Evolutionary conservation across 2,113 vertebrate species (phyloP).

Genomic region (Percopsis transmontana): DNA sequence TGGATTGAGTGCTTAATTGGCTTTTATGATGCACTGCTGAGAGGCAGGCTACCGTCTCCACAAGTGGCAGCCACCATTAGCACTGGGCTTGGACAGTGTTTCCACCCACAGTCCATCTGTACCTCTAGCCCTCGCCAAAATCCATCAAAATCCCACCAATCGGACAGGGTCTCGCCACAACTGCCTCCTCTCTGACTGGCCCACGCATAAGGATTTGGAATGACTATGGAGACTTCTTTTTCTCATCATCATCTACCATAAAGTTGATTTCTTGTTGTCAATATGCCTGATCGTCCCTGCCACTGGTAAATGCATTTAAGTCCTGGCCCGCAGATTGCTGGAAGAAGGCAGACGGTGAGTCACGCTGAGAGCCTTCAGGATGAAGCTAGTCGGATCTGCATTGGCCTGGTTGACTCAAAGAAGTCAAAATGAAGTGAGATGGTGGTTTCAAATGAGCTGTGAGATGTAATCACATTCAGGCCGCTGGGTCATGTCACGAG

Average conservation of each 20-base stretch:
- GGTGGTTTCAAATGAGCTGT: constrained; percentile 1
- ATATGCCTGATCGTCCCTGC: constrained; percentile 28
- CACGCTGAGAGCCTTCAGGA: constrained; percentile 18
- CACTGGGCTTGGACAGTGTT: constrained; percentile 37
- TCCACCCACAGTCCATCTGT: constrained; percentile 63
- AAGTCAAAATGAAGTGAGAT: constrained; percentile 24
- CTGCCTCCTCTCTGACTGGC: constrained; percentile 49
- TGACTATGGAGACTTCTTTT: constrained; percentile 20
- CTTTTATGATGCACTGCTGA: constrained; percentile 49
- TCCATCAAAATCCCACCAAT: constrained; percentile 55
- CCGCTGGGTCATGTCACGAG: too few relatives aligned
- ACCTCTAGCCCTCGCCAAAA: constrained; percentile 49
- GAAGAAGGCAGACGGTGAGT: constrained; percentile 38
- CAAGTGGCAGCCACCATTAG: constrained; percentile 26
- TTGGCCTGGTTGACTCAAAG: constrained; percentile 20
- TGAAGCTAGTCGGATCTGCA: constrained; percentile 40
- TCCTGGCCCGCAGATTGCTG: constrained; percentile 5
- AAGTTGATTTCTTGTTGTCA: constrained; percentile 43
- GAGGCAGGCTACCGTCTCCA: constrained; percentile 36
- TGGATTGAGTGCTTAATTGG: constrained; percentile 55
- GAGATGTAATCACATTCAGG: constrained; percentile 1
- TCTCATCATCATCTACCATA: constrained; percentile 40
- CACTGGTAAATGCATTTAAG: constrained; percentile 49
- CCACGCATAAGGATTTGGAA: constrained; percentile 48
- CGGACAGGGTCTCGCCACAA: constrained; percentile 38